Evolutionary conservation across 2,888 invertebrate genomes (phyloP).

Genomic region (Troglohyphantes excavatus): DNA sequence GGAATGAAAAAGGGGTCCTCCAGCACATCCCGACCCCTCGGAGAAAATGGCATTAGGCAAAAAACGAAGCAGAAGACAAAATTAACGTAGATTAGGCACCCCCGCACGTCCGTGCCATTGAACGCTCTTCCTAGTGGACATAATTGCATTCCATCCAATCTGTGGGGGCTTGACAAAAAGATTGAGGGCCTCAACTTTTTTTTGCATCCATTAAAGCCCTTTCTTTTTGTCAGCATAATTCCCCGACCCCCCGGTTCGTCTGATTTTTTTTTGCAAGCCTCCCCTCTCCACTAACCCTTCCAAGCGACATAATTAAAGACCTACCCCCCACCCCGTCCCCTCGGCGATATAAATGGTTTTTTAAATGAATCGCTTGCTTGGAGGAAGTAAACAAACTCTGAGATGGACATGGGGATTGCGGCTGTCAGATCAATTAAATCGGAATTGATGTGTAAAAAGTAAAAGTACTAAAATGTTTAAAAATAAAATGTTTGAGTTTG

Average conservation of each 20-base stretch:
- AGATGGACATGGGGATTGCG: neutral
- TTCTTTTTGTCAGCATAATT: conserved; percentile 76
- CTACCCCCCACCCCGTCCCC: conserved; percentile 22
- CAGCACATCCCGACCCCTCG: conserved; percentile 40
- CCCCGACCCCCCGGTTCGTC: conserved; percentile 16
- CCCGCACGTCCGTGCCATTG: conserved; percentile 62
- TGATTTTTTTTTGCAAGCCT: neutral
- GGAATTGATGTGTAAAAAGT: neutral
- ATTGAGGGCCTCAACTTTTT: conserved; percentile 52
- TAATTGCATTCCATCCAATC: conserved; percentile 69
- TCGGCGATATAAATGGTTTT: conserved; percentile 47
- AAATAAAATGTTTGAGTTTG: no score
- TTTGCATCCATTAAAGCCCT: conserved; percentile 39
- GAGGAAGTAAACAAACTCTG: neutral
- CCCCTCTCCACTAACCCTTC: conserved; percentile 34
- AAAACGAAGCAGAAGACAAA: conserved; percentile 63
- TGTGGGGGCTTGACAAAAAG: conserved; percentile 65
- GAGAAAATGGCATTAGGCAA: conserved; percentile 41
- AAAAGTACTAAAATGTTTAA: no score
- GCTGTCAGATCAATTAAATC: neutral
- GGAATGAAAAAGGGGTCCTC: neutral
- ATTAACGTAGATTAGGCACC: conserved; percentile 62
- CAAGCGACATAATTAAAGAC: conserved; percentile 68
- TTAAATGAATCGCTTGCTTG: conserved; percentile 14
- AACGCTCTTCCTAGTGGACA: conserved; percentile 56